phyloP scores from a whole-genome alignment of 2,888 invertebrate genomes.

The Ectobius pallidus region DNA sequence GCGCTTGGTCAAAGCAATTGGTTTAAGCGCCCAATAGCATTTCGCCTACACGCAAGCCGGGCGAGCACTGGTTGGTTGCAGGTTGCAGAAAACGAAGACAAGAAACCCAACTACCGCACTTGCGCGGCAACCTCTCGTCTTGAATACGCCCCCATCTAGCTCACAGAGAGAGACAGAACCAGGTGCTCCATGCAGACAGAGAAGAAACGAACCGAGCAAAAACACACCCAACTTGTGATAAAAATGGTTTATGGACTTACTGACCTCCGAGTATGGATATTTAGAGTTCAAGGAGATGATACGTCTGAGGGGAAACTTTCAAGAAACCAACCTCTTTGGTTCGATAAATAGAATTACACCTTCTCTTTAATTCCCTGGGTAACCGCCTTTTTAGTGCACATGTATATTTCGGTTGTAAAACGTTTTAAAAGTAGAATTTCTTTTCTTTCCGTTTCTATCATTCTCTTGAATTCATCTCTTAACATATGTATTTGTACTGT shows the following conservation, averaged over 20 bases:
- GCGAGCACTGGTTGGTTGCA: conserved; percentile 29
- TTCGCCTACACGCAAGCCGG: conserved; percentile 19
- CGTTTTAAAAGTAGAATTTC: too few relatives aligned
- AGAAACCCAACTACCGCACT: not conserved
- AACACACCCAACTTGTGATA: conserved; percentile 14
- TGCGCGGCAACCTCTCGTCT: conserved; percentile 4
- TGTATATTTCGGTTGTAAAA: too few relatives aligned
- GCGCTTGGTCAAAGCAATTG: conserved; percentile 32
- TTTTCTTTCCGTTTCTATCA: too few relatives aligned
- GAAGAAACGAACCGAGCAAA: not conserved
- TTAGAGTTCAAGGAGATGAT: conserved; percentile 17
- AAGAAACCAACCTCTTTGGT: too few relatives aligned
- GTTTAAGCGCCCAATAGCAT: conserved; percentile 24
- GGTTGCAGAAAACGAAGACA: conserved; percentile 29
- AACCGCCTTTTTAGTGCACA: too few relatives aligned
- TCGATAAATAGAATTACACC: too few relatives aligned
- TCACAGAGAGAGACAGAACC: conserved; percentile 4
- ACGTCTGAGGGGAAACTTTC: conserved; percentile 13
- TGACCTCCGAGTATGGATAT: conserved; percentile 15
- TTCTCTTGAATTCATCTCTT: too few relatives aligned
- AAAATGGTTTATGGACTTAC: conserved; percentile 26
- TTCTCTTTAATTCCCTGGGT: too few relatives aligned
- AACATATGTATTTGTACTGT: too few relatives aligned
- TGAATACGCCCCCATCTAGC: conserved; percentile 18
- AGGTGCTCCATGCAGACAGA: not conserved